These are phyloP conservation scores for Drosophila kanapiae DNA, from an alignment of 1,140 invertebrate species.

Conservation along the genomic window DNA sequence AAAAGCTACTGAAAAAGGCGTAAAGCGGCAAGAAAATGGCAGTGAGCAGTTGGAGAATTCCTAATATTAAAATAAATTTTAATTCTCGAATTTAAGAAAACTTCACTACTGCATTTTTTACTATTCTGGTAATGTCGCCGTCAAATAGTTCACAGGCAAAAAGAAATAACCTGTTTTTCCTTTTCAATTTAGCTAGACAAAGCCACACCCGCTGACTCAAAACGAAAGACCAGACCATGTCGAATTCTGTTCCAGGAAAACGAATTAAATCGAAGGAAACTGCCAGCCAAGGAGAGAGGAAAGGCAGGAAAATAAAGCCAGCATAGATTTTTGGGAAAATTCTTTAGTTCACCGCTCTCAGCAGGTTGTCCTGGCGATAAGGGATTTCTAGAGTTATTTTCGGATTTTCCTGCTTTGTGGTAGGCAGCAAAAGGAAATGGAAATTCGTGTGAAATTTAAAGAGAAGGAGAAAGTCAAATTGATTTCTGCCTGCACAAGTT, in stretches of 20 bases:
- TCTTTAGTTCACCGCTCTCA: conserved; percentile 5
- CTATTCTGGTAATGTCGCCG: not conserved
- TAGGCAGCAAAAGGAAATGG: conserved; percentile 2
- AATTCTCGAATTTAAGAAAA: not conserved
- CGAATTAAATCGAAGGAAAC: conserved; percentile 19
- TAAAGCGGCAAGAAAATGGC: not conserved
- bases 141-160: not conserved
- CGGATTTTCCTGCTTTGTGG: not conserved
- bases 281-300: not conserved
- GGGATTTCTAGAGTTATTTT: conserved; percentile 8
- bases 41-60: not conserved
- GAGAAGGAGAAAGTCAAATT: not conserved
- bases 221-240: conserved; percentile 16
- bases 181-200: conserved; percentile 17
- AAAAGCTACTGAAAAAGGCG: not conserved
- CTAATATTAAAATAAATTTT: not conserved
- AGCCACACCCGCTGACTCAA: not conserved
- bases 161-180: conserved; percentile 18
- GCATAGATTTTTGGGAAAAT: conserved; percentile 12
- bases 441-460: conserved; percentile 11
- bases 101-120: not conserved
- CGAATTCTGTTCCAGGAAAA: conserved; percentile 31
- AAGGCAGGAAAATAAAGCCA: not conserved
- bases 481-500: not conserved
- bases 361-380: conserved; percentile 34